Percentiles rank a stretch among this genome's conserved stretches.
Evolutionary conservation across 2,113 vertebrate species (phyloP).

Genomic region (Vimba vimba): DNA sequence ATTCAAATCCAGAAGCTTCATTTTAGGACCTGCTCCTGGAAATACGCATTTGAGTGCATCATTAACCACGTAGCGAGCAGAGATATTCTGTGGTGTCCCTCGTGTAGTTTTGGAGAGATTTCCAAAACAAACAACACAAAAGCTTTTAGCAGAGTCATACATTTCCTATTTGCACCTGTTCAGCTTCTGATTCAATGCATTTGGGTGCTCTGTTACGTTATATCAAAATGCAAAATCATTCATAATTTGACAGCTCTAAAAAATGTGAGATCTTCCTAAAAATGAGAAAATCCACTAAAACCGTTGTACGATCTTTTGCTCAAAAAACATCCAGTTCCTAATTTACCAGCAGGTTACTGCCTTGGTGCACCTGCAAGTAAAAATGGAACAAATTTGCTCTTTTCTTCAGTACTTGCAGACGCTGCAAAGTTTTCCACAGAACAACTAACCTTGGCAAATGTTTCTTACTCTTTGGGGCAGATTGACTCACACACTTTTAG

Average conservation of each 20-base stretch:
- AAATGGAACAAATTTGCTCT: neutral
- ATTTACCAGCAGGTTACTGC: neutral
- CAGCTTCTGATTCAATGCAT: conserved; percentile 19
- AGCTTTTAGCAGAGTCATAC: neutral
- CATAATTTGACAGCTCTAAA: neutral
- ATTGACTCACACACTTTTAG: neutral
- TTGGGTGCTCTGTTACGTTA: neutral
- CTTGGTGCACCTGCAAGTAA: neutral
- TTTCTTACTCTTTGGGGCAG: neutral
- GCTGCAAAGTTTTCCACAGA: neutral
- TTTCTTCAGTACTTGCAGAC: neutral
- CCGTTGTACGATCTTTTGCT: neutral
- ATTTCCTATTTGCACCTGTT: neutral
- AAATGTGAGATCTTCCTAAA: neutral
- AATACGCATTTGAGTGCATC: neutral
- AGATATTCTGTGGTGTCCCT: neutral
- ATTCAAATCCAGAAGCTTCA: neutral
- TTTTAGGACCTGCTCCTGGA: neutral
- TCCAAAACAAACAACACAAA: neutral
- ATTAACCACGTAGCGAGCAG: neutral
- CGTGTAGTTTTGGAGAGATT: neutral
- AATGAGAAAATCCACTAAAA: neutral
- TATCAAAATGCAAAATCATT: neutral
- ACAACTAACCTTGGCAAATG: neutral
- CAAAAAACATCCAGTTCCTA: neutral